Evolutionary conservation across 1,140 invertebrate genomes (phyloP), one percentile per base, ranked within the genome.

Genomic region (Cotesia glomerata): DNA sequence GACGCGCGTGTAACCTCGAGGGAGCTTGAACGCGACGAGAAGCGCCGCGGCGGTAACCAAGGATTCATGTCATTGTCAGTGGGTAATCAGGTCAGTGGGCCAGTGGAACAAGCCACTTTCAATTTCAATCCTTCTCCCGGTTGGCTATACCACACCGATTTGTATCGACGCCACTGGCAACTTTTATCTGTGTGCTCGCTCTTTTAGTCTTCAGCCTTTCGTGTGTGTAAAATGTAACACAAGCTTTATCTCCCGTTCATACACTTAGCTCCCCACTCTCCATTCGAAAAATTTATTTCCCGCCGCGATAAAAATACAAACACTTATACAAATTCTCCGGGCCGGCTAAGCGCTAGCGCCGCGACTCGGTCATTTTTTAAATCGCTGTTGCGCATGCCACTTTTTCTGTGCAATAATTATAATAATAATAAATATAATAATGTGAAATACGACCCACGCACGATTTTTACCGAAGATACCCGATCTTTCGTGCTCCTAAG

Each of bases 51-150:
- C 45, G 63, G 63, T 75, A 68, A 45, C 75, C 78, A 78, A 80
- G 83, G 86, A 89, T 87, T 86, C 78, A 81, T 88, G 87, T 86
- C 88, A 88, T 87, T 88, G 87, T 88, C 87, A 88, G 81, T 88
- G 82, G 86, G 87, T 88, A 89, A 88, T 86, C 83, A 83, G 87
- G 88, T 89, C 84, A 89, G 84, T 88, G 79, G 87, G 88, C 81
- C 85, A 88, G 79, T 86, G 80, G 85, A 83, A 86, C 86, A 82
- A 72, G 81, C 77, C 81, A 87, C 85, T 88, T 86, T 88, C 86
- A 82, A 82, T 88, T 87, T 87, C 86, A 86, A 76, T 82, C 80
- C 80, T 81, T 83, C 82, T 84, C 80, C 75, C 77, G 69, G 26
- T 26, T 26, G 9, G 56, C 16, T 58, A 26, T 18, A 26, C 14